These are phyloP conservation scores for Ypsolopha sequella DNA, from an alignment of 2,888 invertebrate species.

Conservation along the genomic window DNA sequence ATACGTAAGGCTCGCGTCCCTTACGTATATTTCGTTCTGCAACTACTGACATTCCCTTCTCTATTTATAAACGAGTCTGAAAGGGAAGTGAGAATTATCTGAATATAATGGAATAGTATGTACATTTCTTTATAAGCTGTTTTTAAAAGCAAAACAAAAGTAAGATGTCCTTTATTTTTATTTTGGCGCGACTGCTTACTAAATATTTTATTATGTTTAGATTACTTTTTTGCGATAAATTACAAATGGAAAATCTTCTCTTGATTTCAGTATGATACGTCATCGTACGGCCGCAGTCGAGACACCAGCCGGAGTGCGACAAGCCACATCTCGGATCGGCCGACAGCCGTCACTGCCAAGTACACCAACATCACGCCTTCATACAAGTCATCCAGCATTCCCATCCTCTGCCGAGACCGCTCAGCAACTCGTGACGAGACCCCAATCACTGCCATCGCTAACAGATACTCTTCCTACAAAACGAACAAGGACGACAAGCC, in stretches of 20 bases:
- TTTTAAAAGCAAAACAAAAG: no score
- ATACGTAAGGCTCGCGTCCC: no score
- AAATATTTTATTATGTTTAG: no score
- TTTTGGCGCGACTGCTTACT: no score
- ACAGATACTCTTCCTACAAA: slow-evolving; percentile 41
- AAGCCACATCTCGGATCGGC: slow-evolving; percentile 29
- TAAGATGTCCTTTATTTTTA: no score
- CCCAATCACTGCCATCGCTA: slow-evolving; percentile 51
- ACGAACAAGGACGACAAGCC: slow-evolving; percentile 19
- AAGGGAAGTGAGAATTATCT: no score
- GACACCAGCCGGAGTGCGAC: slow-evolving; percentile 26
- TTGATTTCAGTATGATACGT: slow-evolving; percentile 53
- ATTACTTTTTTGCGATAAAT: no score
- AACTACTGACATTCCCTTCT: no score
- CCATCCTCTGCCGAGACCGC: slow-evolving; percentile 45
- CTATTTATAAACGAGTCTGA: no score
- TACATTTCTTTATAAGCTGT: no score
- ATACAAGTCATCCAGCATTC: slow-evolving; percentile 62
- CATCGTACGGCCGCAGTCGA: slow-evolving; percentile 47
- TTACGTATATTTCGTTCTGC: no score
- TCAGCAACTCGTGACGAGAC: slow-evolving; percentile 43
- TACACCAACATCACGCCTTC: slow-evolving; percentile 49
- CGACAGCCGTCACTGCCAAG: slow-evolving; percentile 58
- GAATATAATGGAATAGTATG: no score
- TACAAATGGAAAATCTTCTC: slow-evolving; percentile 4